A percentile compares a stretch with the other conserved stretches of the same genome.
Conservation (phyloP, 2,113 vertebrate species). For the Bungarus multicinctus region DNA sequence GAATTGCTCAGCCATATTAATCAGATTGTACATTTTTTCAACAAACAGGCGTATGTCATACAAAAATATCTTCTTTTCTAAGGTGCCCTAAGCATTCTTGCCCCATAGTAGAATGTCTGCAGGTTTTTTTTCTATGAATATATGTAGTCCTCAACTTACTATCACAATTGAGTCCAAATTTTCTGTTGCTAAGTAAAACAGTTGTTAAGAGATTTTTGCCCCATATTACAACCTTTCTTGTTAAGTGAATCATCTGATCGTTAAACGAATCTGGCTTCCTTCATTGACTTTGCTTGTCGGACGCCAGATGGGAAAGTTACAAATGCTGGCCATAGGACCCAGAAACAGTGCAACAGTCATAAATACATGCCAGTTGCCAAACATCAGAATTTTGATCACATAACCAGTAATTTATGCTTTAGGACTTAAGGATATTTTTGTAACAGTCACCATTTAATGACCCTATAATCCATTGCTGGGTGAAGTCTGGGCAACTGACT, state of each 20-base stretch:
- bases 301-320: not conserved
- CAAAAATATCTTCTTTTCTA: not conserved
- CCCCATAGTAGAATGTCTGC: not conserved
- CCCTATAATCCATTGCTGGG: too few relatives aligned
- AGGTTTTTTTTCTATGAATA: not conserved
- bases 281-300: not conserved
- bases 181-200: not conserved
- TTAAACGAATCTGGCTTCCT: not conserved
- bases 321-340: not conserved
- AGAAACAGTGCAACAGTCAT: not conserved
- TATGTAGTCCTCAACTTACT: fast-evolving
- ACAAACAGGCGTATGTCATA: not conserved
- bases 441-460: not conserved
- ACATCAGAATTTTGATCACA: not conserved
- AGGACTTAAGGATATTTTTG: not conserved
- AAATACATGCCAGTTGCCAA: not conserved
- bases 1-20: slow-evolving; percentile 1
- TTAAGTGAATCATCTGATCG: not conserved
- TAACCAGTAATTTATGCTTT: not conserved
- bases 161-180: not conserved
- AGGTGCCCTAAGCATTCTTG: not conserved
- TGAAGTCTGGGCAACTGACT: too few relatives aligned
- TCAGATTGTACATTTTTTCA: not conserved
- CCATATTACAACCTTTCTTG: not conserved
- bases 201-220: not conserved